phyloP scores from a whole-genome alignment of 2,797 vertebrate species.

The Xenopus petersii region DNA sequence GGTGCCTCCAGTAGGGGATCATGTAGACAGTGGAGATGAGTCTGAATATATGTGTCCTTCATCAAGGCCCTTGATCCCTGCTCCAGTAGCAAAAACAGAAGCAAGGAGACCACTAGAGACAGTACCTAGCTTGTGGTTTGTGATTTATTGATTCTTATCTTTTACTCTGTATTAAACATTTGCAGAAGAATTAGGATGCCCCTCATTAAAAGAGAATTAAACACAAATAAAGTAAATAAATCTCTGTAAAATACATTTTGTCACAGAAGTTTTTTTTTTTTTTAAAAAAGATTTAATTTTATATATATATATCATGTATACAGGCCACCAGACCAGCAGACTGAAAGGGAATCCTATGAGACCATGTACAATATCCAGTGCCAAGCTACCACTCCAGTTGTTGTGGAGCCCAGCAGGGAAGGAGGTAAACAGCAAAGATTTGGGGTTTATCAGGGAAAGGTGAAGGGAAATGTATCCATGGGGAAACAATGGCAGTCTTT shows the following conservation, averaged over 20 bases:
- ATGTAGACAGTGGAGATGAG: conserved; percentile 82
- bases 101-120: conserved; percentile 61
- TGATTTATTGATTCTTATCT: neutral
- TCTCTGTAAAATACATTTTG: too few relatives aligned
- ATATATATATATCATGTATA: neutral
- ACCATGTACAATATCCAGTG: conserved; percentile 91
- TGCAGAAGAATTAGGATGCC: too few relatives aligned
- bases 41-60: conserved; percentile 93
- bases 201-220: too few relatives aligned
- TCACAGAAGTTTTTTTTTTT: too few relatives aligned
- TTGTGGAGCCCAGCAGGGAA: conserved; percentile 22
- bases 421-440: conserved; percentile 6
- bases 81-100: conserved; percentile 62
- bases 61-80: conserved; percentile 78
- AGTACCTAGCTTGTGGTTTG: conserved; percentile 64
- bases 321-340: conserved; percentile 56
- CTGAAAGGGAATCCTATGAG: conserved; percentile 80
- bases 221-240: too few relatives aligned
- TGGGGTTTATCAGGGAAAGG: too few relatives aligned
- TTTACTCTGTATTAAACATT: too few relatives aligned
- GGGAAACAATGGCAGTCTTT: too few relatives aligned
- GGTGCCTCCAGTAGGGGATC: conserved; percentile 68
- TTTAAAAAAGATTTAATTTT: too few relatives aligned
- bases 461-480: too few relatives aligned
- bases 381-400: conserved; percentile 58